Percentiles rank a stretch among this genome's conserved stretches.
Evolutionary conservation across 1,140 invertebrate genomes (phyloP).

Genomic region (Philaenus spumarius): DNA sequence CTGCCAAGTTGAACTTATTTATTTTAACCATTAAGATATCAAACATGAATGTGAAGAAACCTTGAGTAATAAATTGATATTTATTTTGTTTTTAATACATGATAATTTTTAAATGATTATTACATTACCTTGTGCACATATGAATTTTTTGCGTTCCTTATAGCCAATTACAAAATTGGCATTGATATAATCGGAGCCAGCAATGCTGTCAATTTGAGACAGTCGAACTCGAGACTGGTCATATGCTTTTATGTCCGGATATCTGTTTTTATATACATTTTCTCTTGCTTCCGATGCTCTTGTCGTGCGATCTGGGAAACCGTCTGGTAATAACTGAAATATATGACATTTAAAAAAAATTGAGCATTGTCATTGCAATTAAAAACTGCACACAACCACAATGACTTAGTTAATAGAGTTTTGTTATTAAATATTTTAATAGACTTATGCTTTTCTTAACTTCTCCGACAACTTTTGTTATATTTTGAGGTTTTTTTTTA

Average conservation of each 20-base stretch:
- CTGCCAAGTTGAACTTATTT: too few species aligned
- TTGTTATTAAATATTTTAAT: neutral
- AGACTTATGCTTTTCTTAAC: neutral
- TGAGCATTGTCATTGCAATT: too few species aligned
- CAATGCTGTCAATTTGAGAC: constrained; percentile 62
- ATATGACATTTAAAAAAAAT: constrained; percentile 36
- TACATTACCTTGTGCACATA: constrained; percentile 70
- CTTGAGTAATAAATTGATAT: too few species aligned
- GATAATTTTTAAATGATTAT: too few species aligned
- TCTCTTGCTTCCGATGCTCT: constrained; percentile 79
- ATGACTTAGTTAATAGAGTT: neutral
- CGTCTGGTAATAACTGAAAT: constrained; percentile 62
- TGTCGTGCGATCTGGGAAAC: constrained; percentile 79
- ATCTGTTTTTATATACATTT: constrained; percentile 80
- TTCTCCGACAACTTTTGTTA: too few species aligned
- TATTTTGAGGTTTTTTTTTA: too few species aligned
- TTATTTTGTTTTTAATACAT: too few species aligned
- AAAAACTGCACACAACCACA: neutral
- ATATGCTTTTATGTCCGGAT: constrained; percentile 86
- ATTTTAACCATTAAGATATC: too few species aligned
- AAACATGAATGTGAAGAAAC: too few species aligned
- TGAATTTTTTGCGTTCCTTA: constrained; percentile 88
- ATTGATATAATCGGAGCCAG: constrained; percentile 86
- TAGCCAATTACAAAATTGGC: constrained; percentile 94
- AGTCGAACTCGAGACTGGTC: constrained; percentile 87